phyloP scores from a whole-genome alignment of 2,888 invertebrate species.

The Polymixis lichenea region DNA sequence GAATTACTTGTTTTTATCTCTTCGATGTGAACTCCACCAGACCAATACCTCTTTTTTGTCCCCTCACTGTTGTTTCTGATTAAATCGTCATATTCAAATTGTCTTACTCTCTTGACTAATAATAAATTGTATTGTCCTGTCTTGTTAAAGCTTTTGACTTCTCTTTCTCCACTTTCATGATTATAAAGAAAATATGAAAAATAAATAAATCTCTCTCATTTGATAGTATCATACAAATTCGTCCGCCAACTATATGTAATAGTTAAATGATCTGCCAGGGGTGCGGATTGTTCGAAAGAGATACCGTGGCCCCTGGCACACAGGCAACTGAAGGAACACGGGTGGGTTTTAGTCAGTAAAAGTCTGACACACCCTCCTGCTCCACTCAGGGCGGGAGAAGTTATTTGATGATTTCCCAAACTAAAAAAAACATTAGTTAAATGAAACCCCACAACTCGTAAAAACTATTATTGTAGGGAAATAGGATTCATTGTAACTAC shows the following conservation, averaged over 20 bases:
- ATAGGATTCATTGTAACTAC: constrained; percentile 4
- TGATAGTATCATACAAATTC: not conserved
- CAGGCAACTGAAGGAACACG: no score
- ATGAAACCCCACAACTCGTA: constrained; percentile 11
- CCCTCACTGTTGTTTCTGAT: no score
- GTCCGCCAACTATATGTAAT: no score
- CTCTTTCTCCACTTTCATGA: not conserved
- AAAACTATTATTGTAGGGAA: constrained; percentile 28
- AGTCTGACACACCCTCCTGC: no score
- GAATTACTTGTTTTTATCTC: not conserved
- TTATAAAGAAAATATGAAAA: not conserved
- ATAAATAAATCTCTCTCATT: not conserved
- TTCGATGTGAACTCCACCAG: not conserved
- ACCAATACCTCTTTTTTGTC: no score
- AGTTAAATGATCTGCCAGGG: no score
- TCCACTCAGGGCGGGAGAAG: no score
- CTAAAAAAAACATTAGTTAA: no score
- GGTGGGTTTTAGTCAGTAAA: no score
- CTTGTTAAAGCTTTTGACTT: not conserved
- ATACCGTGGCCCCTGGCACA: no score
- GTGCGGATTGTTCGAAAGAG: no score
- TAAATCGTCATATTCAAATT: not conserved
- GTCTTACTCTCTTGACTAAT: not conserved
- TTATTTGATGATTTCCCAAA: no score
- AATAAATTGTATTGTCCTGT: not conserved